Base-by-base conservation (phyloP, 1,140 invertebrate genomes). In the Meloidogyne floridensis region DNA sequence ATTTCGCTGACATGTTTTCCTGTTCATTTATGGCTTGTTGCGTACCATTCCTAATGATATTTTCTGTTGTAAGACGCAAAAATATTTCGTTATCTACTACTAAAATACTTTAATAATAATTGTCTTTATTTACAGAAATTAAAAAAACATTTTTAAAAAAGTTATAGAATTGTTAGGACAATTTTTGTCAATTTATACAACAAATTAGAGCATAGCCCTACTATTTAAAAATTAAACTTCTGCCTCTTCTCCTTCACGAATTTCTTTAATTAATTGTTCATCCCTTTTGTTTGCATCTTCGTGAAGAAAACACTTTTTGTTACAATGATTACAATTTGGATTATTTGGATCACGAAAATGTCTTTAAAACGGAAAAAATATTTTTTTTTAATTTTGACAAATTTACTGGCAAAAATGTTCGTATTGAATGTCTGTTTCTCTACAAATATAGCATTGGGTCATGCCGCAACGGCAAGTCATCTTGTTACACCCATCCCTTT, bases 211-310 rank as follows among this genome's bases (percentile, higher is more conserved):
- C 32, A 32, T 32, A 32, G 32, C 32, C 2, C 32, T 32, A 32
- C 2, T 32, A 32, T 32, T 32, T 32, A 32, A 32, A 32, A 2
- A 5, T 15, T 32, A 3, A 43, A 8, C 18, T 2, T 72, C 72
- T 4, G 32, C 9, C 11, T 43, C 5, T 53, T 47, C 53, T 54
- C 9, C 53, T 75, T 43, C 43, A 9, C 76, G 79, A 70, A 82
- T 81, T 32, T 82, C 32, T 65, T 82, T 65, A 11, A 84, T 75
- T 20, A 71, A 11, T 72, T 78, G 53, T 18, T 77, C 53, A 69
- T 84, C 83, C 6, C 47, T 42, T 74, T 71, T 80, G 15, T 75
- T 72, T 5, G 82, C 75, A 79, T 84, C 82, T 20, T 84, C 82
- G 70, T 73, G 80, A 7, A 84, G 71, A 15, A 84, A 65, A 54